Evolutionary conservation across 2,113 vertebrate species (phyloP).

Genomic region (Larimichthys polyactis): DNA sequence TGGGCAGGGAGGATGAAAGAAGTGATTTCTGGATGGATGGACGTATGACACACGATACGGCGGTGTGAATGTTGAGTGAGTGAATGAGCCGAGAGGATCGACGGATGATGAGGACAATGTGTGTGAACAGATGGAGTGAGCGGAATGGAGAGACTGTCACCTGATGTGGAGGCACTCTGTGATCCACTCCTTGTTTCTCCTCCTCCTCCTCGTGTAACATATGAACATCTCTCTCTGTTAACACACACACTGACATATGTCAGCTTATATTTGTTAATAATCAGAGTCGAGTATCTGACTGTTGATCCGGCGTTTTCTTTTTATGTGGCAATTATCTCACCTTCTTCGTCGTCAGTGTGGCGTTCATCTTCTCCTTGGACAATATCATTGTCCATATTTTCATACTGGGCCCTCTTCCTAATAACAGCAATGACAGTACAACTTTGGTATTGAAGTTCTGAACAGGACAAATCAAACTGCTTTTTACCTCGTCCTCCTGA

Average conservation of each 20-base stretch:
- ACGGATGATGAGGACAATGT: neutral
- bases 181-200: conserved; percentile 58
- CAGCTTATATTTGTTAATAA: neutral
- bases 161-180: conserved; percentile 67
- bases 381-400: conserved; percentile 89
- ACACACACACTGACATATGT: conserved; percentile 12
- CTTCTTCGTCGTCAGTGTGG: conserved; percentile 86
- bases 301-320: neutral
- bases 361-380: conserved; percentile 88
- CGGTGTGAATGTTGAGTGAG: conserved; percentile 20
- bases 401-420: conserved; percentile 88
- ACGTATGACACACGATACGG: conserved; percentile 24
- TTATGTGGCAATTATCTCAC: conserved; percentile 61
- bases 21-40: conserved; percentile 18
- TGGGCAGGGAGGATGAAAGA: conserved; percentile 14
- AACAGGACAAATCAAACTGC: neutral
- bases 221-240: conserved; percentile 69
- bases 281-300: neutral
- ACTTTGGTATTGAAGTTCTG: neutral
- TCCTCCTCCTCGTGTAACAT: conserved; percentile 70
- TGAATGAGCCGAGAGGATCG: neutral
- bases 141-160: conserved; percentile 46
- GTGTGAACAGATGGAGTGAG: neutral
- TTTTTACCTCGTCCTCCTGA: neutral
- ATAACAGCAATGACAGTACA: conserved; percentile 4